Evolutionary conservation across 2,888 invertebrate genomes (phyloP).

Genomic region (Scaptomyza cyrtandrae): DNA sequence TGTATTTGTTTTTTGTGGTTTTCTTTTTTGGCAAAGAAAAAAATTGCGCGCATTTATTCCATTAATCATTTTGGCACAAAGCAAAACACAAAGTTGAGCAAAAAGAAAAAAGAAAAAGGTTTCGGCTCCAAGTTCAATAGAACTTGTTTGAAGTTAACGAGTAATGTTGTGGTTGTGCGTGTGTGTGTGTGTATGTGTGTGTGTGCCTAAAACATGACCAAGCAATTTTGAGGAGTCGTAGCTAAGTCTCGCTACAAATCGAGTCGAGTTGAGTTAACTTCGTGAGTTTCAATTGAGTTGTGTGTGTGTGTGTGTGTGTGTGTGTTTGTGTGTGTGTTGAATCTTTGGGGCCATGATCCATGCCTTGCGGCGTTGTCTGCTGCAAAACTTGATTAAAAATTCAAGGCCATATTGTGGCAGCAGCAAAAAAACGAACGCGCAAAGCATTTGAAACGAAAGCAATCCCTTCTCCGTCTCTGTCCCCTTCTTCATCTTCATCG

Average conservation of each 20-base stretch:
- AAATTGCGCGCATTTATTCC: conserved; percentile 66
- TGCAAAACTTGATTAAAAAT: conserved; percentile 79
- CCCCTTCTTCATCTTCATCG: neutral
- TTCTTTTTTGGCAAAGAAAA: conserved; percentile 35
- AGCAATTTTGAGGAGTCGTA: conserved; percentile 40
- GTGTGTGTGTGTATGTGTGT: conserved; percentile 6
- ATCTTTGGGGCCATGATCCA: conserved; percentile 53
- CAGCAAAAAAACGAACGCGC: conserved; percentile 31
- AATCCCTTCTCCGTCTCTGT: neutral
- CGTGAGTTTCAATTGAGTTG: conserved; percentile 1
- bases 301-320: neutral
- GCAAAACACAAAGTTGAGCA: conserved; percentile 15
- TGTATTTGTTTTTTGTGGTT: neutral
- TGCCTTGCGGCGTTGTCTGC: conserved; percentile 56
- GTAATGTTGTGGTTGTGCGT: conserved; percentile 13
- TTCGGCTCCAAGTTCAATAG: conserved; percentile 71
- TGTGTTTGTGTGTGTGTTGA: conserved; percentile 6
- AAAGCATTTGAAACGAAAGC: conserved; percentile 60
- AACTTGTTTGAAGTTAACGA: conserved; percentile 67
- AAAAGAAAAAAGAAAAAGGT: conserved; percentile 53
- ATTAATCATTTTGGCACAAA: conserved; percentile 68
- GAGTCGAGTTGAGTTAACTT: conserved; percentile 8
- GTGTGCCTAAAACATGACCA: conserved; percentile 59
- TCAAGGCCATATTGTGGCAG: conserved; percentile 79
- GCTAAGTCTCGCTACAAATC: conserved; percentile 27